These are phyloP conservation scores for Heliconius melpomene DNA, from an alignment of 1,140 invertebrate species.

Conservation along the genomic window DNA sequence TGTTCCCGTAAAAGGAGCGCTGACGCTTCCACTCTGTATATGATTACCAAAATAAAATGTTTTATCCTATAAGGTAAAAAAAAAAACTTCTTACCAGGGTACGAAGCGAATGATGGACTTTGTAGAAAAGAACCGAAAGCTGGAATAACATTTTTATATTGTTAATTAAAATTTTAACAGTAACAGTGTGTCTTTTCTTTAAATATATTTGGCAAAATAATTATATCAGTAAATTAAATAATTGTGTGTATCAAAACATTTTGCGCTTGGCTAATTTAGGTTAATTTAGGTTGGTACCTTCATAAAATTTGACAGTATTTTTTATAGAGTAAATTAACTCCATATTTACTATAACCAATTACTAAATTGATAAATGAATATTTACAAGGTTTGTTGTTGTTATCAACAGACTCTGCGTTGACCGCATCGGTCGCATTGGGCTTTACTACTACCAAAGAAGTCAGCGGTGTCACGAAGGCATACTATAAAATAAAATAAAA, in stretches of 20 bases:
- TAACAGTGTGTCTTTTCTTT: too few relatives aligned
- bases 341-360: too few relatives aligned
- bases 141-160: neutral
- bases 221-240: too few relatives aligned
- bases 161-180: too few relatives aligned
- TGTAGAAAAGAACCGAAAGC: neutral
- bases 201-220: too few relatives aligned
- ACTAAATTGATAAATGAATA: neutral
- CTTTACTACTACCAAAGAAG: conserved; percentile 87
- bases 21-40: too few relatives aligned
- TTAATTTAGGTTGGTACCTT: too few relatives aligned
- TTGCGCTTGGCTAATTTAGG: too few relatives aligned
- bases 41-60: neutral
- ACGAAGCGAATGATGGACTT: neutral
- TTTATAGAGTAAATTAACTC: too few relatives aligned
- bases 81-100: neutral
- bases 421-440: conserved; percentile 79
- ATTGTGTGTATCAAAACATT: too few relatives aligned
- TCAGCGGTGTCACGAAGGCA: conserved; percentile 86
- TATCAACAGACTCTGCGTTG: conserved; percentile 64
- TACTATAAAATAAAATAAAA: conserved; percentile 76
- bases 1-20: too few relatives aligned
- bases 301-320: too few relatives aligned
- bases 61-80: neutral
- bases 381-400: conserved; percentile 46